Evolutionary conservation across 2,888 invertebrate species (phyloP).

Genomic region (Thumatha senex): DNA sequence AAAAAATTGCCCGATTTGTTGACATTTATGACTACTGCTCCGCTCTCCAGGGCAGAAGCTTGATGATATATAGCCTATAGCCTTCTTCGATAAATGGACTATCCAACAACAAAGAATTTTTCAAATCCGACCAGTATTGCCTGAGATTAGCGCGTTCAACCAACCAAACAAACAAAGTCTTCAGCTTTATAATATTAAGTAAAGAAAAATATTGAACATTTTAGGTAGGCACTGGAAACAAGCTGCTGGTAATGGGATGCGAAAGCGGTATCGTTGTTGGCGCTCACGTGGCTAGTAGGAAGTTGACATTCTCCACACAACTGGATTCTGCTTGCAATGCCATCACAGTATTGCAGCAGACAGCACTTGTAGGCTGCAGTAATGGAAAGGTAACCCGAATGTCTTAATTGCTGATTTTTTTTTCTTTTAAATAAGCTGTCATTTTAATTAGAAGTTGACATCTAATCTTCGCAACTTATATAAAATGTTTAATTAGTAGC

Average conservation of each 20-base stretch:
- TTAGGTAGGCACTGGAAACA: constrained; percentile 85
- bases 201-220: constrained; percentile 17
- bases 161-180: no score
- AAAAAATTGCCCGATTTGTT: no score
- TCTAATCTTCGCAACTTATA: not conserved
- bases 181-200: not conserved
- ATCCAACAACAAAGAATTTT: no score
- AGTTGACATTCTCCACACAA: constrained; percentile 62
- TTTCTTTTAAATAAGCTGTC: no score
- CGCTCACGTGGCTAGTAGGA: constrained; percentile 80
- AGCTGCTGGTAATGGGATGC: constrained; percentile 84
- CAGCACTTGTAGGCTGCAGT: constrained; percentile 82
- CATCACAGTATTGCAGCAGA: constrained; percentile 73
- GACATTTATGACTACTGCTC: no score
- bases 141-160: no score
- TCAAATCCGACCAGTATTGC: no score
- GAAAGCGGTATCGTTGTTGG: constrained; percentile 84
- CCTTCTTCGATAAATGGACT: no score
- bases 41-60: no score
- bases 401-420: no score
- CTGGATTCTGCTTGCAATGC: constrained; percentile 82
- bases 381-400: constrained; percentile 76
- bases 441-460: not conserved
- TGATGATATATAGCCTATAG: no score
- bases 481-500: no score